A percentile compares a stretch with the other conserved stretches of the same genome.
These are phyloP conservation scores for Neodon shergylaensis DNA, from an alignment of 2,113 vertebrate genomes.

Conservation along the genomic window DNA sequence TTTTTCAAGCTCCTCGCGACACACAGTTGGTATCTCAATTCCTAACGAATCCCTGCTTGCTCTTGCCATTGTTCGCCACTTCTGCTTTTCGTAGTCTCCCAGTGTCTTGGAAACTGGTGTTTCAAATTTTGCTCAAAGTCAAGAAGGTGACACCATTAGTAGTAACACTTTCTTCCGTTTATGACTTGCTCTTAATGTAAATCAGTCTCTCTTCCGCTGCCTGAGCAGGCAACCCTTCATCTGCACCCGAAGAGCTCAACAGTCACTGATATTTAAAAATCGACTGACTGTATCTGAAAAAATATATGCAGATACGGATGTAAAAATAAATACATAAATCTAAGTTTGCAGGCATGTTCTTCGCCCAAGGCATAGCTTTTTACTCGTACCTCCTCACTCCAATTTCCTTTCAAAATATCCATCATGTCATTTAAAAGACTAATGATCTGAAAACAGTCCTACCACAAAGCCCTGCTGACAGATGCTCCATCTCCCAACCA, in stretches of 20 bases:
- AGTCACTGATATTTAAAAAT: neutral
- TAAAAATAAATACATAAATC: neutral
- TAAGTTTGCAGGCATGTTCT: neutral
- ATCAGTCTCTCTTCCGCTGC: neutral
- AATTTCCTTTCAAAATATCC: constrained; percentile 48
- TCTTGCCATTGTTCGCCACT: constrained; percentile 19
- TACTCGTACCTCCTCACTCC: neutral
- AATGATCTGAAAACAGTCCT: neutral
- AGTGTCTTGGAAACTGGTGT: constrained; percentile 35
- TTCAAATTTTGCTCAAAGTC: constrained; percentile 46
- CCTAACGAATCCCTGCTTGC: constrained; percentile 31
- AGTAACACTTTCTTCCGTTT: neutral
- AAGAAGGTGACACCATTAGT: neutral
- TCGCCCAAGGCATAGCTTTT: neutral
- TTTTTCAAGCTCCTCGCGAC: constrained; percentile 55
- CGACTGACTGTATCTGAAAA: neutral
- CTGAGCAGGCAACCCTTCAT: neutral
- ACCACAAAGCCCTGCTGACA: neutral
- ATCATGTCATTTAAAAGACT: neutral
- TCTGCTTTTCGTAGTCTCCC: constrained; percentile 23
- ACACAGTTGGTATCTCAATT: neutral
- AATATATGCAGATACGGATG: neutral
- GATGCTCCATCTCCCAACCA: neutral
- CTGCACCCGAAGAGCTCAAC: neutral
- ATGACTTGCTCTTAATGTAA: neutral